phyloP scores from a whole-genome alignment of 2,113 vertebrate species.

The Sigmodon hispidus region DNA sequence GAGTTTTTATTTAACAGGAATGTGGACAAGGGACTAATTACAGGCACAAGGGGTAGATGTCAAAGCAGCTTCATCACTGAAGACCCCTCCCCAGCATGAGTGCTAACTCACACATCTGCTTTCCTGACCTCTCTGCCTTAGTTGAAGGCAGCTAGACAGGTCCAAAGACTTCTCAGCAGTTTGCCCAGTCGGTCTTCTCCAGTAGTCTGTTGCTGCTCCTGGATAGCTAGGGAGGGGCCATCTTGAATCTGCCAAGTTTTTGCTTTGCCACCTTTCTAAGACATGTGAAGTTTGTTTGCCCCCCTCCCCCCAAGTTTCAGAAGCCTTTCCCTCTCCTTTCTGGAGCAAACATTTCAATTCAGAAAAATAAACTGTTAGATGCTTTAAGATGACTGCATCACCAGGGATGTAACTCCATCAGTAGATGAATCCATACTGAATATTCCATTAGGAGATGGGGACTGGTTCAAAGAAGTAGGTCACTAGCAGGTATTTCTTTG shows the following conservation, averaged over 20 bases:
- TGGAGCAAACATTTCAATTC: background rate
- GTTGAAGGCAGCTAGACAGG: background rate
- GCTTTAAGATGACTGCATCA: background rate
- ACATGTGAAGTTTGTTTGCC: background rate
- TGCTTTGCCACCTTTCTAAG: background rate
- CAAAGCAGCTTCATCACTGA: background rate
- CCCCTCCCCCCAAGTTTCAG: background rate
- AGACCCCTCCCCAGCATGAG: background rate
- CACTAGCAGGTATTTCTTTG: background rate
- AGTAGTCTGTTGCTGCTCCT: too few relatives aligned
- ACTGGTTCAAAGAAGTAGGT: background rate
- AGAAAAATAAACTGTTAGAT: background rate
- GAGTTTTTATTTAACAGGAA: background rate
- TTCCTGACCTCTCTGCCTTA: too few relatives aligned
- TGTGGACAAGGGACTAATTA: background rate
- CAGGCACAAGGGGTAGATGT: background rate
- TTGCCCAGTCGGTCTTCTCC: background rate
- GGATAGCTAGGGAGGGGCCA: background rate
- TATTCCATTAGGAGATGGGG: background rate
- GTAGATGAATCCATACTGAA: background rate
- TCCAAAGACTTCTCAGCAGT: too few relatives aligned
- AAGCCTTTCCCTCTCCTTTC: background rate
- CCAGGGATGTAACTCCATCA: too few relatives aligned
- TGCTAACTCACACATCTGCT: background rate
- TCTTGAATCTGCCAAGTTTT: background rate